phyloP scores from a whole-genome alignment of 1,140 invertebrate genomes.

The Drosophila fuyamai region DNA sequence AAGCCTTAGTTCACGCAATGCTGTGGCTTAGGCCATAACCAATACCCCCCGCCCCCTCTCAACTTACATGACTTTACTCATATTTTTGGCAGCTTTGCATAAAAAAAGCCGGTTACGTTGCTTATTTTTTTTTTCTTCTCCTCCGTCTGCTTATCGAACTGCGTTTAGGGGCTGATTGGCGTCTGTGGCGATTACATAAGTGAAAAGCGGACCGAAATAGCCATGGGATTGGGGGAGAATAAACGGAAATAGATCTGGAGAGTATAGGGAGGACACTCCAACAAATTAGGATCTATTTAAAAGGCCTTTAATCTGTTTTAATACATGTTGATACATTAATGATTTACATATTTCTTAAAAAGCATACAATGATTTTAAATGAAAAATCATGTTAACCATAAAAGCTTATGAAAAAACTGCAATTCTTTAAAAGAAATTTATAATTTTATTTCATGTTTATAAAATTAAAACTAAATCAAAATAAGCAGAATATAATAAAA shows the following conservation, averaged over 20 bases:
- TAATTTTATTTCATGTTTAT: too few species aligned
- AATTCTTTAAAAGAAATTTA: too few species aligned
- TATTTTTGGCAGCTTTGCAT: conserved; percentile 76
- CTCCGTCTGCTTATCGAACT: conserved; percentile 36
- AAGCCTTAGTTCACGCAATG: conserved; percentile 73
- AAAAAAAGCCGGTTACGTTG: conserved; percentile 75
- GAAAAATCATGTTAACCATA: too few species aligned
- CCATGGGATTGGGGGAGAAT: neutral
- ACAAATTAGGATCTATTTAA: conserved; percentile 16
- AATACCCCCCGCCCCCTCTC: neutral
- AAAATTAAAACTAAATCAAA: too few species aligned
- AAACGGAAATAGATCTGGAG: conserved; percentile 58
- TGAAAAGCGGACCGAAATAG: conserved; percentile 36
- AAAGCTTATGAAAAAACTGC: too few species aligned
- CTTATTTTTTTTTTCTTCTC: conserved; percentile 31
- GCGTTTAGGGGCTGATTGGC: conserved; percentile 72
- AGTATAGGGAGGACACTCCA: conserved; percentile 2
- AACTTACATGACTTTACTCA: conserved; percentile 26
- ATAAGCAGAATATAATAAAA: too few species aligned
- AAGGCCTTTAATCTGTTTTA: neutral
- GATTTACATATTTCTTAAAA: too few species aligned
- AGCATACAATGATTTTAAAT: too few species aligned
- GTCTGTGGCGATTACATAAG: conserved; percentile 62
- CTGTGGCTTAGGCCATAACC: conserved; percentile 21
- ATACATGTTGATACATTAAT: too few species aligned